These are phyloP conservation scores for Littorina saxatilis DNA, from an alignment of 1,140 invertebrate species.

Conservation along the genomic window DNA sequence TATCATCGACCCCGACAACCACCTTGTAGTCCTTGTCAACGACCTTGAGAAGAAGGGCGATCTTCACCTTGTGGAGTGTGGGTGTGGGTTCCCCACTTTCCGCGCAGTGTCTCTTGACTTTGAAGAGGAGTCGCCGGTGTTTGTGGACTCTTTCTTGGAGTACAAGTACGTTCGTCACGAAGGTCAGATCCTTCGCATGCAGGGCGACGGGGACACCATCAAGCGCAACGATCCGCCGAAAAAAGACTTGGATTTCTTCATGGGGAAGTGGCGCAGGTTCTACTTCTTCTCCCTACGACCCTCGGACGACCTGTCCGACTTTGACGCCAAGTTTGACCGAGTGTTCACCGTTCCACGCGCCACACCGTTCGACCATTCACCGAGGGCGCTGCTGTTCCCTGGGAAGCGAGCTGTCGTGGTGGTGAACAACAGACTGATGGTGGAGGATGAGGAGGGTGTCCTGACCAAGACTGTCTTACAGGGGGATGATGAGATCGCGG, in stretches of 20 bases:
- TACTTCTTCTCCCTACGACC: slow-evolving; percentile 24
- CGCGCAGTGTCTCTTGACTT: slow-evolving; percentile 44
- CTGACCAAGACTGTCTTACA: slow-evolving; percentile 14
- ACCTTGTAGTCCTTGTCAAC: slow-evolving; percentile 42
- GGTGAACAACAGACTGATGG: slow-evolving; percentile 41
- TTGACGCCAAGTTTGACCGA: slow-evolving; percentile 42
- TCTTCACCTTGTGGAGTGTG: slow-evolving; percentile 44
- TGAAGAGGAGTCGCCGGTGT: slow-evolving; percentile 45
- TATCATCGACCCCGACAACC: slow-evolving; percentile 47
- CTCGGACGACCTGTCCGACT: slow-evolving; percentile 34
- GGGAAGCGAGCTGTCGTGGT: slow-evolving; percentile 34
- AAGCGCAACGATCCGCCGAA: slow-evolving; percentile 1
- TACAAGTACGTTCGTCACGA: slow-evolving; percentile 52
- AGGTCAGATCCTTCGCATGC: slow-evolving; percentile 49
- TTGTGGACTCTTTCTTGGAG: slow-evolving; percentile 43
- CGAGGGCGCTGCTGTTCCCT: slow-evolving; percentile 41
- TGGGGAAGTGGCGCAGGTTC: slow-evolving; percentile 47
- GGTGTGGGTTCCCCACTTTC: slow-evolving; percentile 48
- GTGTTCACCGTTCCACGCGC: slow-evolving; percentile 35
- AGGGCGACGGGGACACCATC: slow-evolving; percentile 35
- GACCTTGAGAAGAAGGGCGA: slow-evolving; percentile 47
- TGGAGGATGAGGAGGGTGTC: slow-evolving; percentile 39
- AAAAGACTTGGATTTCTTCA: slow-evolving; percentile 39
- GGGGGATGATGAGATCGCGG: slow-evolving; percentile 17
- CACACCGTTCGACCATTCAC: slow-evolving; percentile 42